These are phyloP conservation scores for Hippocampus mohnikei DNA, from an alignment of 2,113 vertebrate genomes.

Conservation along the genomic window DNA sequence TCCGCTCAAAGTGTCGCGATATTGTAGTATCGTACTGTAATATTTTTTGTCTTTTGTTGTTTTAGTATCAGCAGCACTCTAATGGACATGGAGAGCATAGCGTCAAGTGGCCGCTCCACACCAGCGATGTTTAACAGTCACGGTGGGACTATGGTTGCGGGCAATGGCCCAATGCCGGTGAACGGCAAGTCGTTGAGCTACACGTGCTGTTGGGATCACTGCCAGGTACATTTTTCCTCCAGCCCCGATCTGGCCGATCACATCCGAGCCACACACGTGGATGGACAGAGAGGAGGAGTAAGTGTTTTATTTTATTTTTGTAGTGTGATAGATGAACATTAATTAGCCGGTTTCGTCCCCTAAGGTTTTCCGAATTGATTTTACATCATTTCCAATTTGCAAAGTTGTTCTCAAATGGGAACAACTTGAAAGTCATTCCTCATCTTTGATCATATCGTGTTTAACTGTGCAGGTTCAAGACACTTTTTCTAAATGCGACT, in stretches of 20 bases:
- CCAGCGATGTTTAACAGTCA: constrained; percentile 92
- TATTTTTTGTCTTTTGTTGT: not conserved
- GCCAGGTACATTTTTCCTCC: constrained; percentile 85
- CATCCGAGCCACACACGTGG: constrained; percentile 90
- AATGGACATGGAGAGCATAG: constrained; percentile 95
- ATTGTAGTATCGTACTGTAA: too few species aligned
- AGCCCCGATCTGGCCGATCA: constrained; percentile 97
- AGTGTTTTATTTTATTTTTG: constrained; percentile 21
- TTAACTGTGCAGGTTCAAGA: too few species aligned
- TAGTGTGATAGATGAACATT: not conserved
- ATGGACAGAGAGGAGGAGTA: constrained; percentile 93
- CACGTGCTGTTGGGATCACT: constrained; percentile 95
- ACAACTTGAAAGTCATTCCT: too few species aligned
- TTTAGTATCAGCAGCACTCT: constrained; percentile 91
- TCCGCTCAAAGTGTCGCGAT: too few species aligned
- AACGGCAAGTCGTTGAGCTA: constrained; percentile 84
- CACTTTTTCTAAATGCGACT: too few species aligned
- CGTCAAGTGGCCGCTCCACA: constrained; percentile 94
- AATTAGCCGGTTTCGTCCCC: too few species aligned
- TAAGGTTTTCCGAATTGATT: too few species aligned
- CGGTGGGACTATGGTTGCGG: constrained; percentile 52
- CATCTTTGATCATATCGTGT: too few species aligned
- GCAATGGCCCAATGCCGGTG: constrained; percentile 49
- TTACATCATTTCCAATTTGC: too few species aligned
- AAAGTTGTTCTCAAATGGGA: too few species aligned